A percentile compares a stretch with the other conserved stretches of the same genome.
Conservation (phyloP, 2,888 invertebrate genomes). For the Emmelina monodactyla region DNA sequence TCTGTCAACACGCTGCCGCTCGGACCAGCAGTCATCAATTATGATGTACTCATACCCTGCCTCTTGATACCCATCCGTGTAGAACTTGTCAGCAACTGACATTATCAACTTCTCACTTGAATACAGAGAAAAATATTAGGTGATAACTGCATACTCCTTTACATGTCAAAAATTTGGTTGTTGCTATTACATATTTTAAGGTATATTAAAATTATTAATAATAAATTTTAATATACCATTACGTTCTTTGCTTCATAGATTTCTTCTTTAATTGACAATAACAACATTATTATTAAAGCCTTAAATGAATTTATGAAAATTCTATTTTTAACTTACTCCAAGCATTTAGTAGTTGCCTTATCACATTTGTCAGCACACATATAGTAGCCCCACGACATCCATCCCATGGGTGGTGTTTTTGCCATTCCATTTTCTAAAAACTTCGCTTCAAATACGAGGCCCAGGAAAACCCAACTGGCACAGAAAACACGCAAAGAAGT, state of each 20-base stretch:
- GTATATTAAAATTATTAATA: too few species aligned
- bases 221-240: too few species aligned
- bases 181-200: too few species aligned
- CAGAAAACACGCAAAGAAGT: slow-evolving; percentile 11
- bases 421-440: slow-evolving; percentile 70
- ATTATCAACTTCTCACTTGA: slow-evolving; percentile 70
- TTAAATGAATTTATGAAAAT: too few species aligned
- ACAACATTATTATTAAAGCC: too few species aligned
- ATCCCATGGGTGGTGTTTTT: slow-evolving; percentile 75
- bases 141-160: too few species aligned
- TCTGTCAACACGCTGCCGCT: slow-evolving; percentile 64
- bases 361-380: slow-evolving; percentile 69
- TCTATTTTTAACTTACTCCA: slow-evolving; percentile 71
- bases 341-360: slow-evolving; percentile 67
- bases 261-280: too few species aligned
- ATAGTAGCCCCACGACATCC: slow-evolving; percentile 77
- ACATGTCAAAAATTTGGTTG: too few species aligned
- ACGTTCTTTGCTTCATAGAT: too few species aligned
- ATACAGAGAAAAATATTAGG: slow-evolving; percentile 6
- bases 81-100: slow-evolving; percentile 68
- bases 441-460: slow-evolving; percentile 25
- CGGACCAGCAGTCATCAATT: slow-evolving; percentile 82
- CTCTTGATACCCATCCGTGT: slow-evolving; percentile 71
- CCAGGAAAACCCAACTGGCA: slow-evolving; percentile 16
- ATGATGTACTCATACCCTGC: slow-evolving; percentile 78